phyloP scores from a whole-genome alignment of 2,797 vertebrate genomes.

The Artibeus jamaicensis region DNA sequence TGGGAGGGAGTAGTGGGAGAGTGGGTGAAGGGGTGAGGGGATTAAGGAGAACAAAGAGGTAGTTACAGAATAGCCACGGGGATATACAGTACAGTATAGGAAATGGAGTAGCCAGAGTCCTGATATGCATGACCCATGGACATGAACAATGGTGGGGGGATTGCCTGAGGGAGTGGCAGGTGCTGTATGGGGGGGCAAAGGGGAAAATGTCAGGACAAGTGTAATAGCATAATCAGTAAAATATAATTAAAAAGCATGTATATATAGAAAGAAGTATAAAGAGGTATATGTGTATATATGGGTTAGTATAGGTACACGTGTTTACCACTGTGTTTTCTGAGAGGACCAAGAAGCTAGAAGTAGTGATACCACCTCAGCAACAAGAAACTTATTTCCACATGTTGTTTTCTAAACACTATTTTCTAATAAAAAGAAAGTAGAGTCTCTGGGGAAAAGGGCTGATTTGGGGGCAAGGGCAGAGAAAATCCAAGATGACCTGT shows the following conservation, averaged over 20 bases:
- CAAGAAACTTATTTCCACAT: not conserved
- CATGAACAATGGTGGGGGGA: too few relatives aligned
- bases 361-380: not conserved
- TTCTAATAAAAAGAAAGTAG: not conserved
- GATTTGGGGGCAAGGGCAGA: not conserved
- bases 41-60: too few relatives aligned
- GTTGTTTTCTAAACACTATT: not conserved
- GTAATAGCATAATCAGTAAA: too few relatives aligned
- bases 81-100: too few relatives aligned
- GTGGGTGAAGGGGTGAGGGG: too few relatives aligned
- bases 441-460: not conserved
- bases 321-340: not conserved
- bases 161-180: too few relatives aligned
- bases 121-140: too few relatives aligned
- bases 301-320: not conserved
- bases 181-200: too few relatives aligned
- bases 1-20: too few relatives aligned
- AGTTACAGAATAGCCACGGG: too few relatives aligned
- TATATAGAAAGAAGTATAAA: not conserved
- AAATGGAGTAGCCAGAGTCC: too few relatives aligned
- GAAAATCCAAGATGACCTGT: not conserved
- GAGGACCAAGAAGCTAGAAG: not conserved
- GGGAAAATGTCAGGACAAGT: too few relatives aligned
- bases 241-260: not conserved
- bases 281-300: not conserved